Conservation (phyloP, 1,140 invertebrate genomes). For the Drosophila leontia region DNA sequence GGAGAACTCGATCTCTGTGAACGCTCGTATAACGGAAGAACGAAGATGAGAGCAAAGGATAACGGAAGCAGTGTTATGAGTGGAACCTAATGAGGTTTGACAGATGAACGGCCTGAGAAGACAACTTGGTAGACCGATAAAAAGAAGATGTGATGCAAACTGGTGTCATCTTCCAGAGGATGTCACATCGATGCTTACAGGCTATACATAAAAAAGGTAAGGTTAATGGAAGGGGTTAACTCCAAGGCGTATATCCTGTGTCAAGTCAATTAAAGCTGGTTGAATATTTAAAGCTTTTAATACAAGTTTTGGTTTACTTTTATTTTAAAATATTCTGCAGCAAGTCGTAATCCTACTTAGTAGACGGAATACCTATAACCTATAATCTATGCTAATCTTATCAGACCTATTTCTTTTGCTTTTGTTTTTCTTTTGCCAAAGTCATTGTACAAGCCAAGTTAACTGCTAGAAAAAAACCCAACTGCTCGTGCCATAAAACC, state of each 20-base stretch:
- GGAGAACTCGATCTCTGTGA: constrained; percentile 18
- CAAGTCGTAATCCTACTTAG: neutral
- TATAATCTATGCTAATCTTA: constrained; percentile 1
- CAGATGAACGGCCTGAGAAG: constrained; percentile 33
- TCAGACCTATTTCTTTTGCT: neutral
- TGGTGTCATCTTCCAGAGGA: constrained; percentile 37
- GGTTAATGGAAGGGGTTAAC: constrained; percentile 2
- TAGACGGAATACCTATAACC: neutral
- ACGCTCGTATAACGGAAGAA: constrained; percentile 35
- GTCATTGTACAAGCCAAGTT: neutral
- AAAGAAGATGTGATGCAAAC: constrained; percentile 2
- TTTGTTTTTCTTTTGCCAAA: neutral
- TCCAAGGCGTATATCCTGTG: constrained; percentile 25
- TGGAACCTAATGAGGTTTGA: constrained; percentile 53
- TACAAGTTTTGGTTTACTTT: no score
- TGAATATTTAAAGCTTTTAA: neutral
- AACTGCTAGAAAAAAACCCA: neutral
- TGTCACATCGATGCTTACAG: no score
- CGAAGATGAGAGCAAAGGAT: constrained; percentile 45
- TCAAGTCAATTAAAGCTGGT: neutral
- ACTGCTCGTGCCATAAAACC: constrained; percentile 3
- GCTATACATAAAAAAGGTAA: constrained; percentile 11
- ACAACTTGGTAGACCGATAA: constrained; percentile 3
- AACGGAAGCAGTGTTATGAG: constrained; percentile 42
- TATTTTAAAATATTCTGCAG: neutral